A percentile compares a stretch with the other conserved stretches of the same genome.
Evolutionary conservation across 2,113 vertebrate species (phyloP).

Genomic region (Dicentrarchus labrax): DNA sequence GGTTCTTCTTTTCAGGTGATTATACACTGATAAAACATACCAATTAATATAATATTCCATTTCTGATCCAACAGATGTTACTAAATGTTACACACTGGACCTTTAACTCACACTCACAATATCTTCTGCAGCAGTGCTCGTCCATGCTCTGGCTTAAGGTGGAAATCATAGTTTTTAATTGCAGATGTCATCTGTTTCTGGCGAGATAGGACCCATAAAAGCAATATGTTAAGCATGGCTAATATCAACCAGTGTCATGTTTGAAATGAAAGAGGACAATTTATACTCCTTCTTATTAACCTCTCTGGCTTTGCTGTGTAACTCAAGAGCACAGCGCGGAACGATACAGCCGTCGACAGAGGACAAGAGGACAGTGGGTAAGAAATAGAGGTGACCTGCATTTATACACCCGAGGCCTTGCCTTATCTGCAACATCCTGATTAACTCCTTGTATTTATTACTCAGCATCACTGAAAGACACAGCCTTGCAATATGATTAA

Average conservation of each 20-base stretch:
- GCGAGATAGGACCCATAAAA: constrained; percentile 73
- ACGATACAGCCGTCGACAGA: constrained; percentile 12
- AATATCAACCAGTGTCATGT: constrained; percentile 74
- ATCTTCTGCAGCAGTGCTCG: constrained; percentile 54
- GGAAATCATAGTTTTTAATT: constrained; percentile 77
- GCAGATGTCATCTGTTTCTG: constrained; percentile 70
- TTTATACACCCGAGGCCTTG: constrained; percentile 38
- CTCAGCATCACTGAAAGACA: constrained; percentile 5
- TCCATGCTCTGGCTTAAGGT: constrained; percentile 36
- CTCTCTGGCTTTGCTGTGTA: constrained; percentile 68
- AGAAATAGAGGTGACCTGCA: constrained; percentile 54
- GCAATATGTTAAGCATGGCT: constrained; percentile 53
- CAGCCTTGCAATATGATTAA: constrained; percentile 16
- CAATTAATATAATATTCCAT: too few species aligned
- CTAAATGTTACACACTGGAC: too few species aligned
- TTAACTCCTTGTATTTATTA: constrained; percentile 41
- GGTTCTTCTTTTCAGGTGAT: too few species aligned
- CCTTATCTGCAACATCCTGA: constrained; percentile 30
- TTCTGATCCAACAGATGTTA: too few species aligned
- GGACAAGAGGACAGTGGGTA: constrained; percentile 40
- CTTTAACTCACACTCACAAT: constrained; percentile 10
- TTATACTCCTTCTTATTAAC: constrained; percentile 79
- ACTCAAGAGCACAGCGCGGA: constrained; percentile 50
- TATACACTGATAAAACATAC: too few species aligned
- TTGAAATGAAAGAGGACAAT: constrained; percentile 77